A percentile compares a stretch with the other conserved stretches of the same genome.
Evolutionary conservation across 92 coral and sea anemone species (phyloP).

Genomic region (Palythoa grandiflora): DNA sequence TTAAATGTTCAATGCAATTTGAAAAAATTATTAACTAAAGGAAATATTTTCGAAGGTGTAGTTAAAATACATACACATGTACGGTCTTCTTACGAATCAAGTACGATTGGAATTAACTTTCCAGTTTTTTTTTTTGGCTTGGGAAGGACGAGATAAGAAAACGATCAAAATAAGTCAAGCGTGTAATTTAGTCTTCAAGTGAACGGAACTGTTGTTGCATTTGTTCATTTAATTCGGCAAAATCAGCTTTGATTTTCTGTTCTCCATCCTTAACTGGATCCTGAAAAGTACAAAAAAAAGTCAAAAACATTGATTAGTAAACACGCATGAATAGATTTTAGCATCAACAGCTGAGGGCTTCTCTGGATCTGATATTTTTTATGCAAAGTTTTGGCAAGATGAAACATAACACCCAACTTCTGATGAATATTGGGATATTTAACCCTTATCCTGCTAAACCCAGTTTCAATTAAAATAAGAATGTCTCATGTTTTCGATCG

Average conservation of each 20-base stretch:
- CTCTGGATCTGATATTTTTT: no score
- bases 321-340: background rate
- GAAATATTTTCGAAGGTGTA: background rate
- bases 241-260: slow-evolving; percentile 86
- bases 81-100: background rate
- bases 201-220: slow-evolving; percentile 98
- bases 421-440: no score
- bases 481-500: no score
- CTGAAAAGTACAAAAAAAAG: slow-evolving; percentile 42
- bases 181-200: slow-evolving; percentile 77
- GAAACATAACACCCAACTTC: no score
- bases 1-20: background rate
- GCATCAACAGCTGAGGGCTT: no score
- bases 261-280: slow-evolving; percentile 97
- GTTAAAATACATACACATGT: no score
- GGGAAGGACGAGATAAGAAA: background rate
- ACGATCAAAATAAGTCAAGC: background rate
- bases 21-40: background rate
- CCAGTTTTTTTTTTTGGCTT: background rate
- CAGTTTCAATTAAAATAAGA: no score
- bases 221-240: slow-evolving; percentile 90
- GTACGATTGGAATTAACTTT: background rate
- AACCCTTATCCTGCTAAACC: no score
- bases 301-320: background rate
- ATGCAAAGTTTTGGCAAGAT: no score